phyloP scores from a whole-genome alignment of 2,113 vertebrate species.

The Perca schrenkii region DNA sequence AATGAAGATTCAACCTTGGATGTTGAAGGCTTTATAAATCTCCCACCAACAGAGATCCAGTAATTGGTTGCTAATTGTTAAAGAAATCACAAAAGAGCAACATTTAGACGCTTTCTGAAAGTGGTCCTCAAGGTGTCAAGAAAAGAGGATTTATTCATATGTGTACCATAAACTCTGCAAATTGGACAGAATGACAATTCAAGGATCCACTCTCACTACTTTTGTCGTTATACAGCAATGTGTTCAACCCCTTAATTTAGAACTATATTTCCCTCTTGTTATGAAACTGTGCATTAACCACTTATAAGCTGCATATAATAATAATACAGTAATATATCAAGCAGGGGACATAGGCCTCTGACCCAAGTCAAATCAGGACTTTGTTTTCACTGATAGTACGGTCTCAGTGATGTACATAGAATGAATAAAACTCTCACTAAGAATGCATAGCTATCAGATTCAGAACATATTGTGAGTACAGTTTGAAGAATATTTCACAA shows the following conservation, averaged over 20 bases:
- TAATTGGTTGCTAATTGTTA: too few species aligned
- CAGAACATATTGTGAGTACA: background rate
- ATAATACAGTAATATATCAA: too few species aligned
- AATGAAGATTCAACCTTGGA: background rate
- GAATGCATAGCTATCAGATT: background rate
- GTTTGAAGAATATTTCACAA: background rate
- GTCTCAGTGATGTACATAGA: background rate
- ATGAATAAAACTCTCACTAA: background rate
- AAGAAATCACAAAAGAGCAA: background rate
- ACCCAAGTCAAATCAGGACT: background rate
- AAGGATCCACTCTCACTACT: background rate
- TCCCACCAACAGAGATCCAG: background rate
- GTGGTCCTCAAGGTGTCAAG: background rate
- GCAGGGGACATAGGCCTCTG: background rate
- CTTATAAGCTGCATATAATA: background rate
- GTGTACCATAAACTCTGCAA: background rate
- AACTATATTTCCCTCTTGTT: background rate
- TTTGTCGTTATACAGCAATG: background rate
- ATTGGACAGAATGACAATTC: background rate
- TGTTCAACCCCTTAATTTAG: background rate
- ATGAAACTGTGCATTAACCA: background rate
- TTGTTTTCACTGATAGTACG: too few species aligned
- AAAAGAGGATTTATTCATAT: background rate
- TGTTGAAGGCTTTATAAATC: background rate
- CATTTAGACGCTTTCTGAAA: background rate